Conservation (phyloP, 2,888 invertebrate genomes). For the Machimus atricapillus region DNA sequence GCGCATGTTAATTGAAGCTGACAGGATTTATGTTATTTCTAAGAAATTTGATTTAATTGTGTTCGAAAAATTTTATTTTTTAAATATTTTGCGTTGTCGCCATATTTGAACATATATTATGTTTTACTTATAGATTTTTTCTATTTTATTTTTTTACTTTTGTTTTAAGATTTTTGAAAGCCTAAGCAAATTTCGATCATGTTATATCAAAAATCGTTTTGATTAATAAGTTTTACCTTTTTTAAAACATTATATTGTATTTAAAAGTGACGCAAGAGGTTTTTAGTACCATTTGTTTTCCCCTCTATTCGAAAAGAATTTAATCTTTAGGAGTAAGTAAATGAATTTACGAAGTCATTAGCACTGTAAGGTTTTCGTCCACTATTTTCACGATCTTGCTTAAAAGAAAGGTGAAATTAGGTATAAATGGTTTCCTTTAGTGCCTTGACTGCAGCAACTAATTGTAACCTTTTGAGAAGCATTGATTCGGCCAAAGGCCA, state of each 20-base stretch:
- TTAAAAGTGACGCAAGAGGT: not conserved
- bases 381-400: not conserved
- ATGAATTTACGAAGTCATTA: not conserved
- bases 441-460: not conserved
- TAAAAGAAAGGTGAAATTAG: not conserved
- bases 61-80: constrained; percentile 1
- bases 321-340: not conserved
- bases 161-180: not conserved
- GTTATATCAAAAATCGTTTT: not conserved
- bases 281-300: not conserved
- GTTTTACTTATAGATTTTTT: not conserved
- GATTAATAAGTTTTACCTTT: not conserved
- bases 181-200: not conserved
- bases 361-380: not conserved
- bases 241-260: no score
- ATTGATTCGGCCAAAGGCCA: not conserved
- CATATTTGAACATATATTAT: constrained; percentile 7
- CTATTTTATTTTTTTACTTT: not conserved
- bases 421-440: not conserved
- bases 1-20: constrained; percentile 27
- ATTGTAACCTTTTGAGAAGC: not conserved
- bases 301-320: not conserved
- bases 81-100: constrained; percentile 4
- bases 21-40: constrained; percentile 14
- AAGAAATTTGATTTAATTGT: not conserved